Evolutionary conservation across 2,888 invertebrate genomes (phyloP), one percentile per base, ranked within the genome.

Genomic region (Ctena decussata): DNA sequence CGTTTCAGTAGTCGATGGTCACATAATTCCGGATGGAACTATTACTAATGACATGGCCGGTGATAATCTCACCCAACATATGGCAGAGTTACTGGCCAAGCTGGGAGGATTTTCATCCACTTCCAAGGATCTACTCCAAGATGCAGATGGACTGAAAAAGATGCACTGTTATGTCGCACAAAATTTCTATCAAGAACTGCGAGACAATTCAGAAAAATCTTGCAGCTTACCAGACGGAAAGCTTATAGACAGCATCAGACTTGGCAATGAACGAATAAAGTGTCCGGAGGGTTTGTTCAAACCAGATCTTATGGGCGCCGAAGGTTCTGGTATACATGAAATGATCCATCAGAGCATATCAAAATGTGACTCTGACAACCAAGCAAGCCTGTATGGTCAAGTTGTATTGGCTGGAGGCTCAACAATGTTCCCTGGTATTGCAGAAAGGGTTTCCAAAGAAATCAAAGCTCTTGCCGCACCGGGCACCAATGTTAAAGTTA

Each of bases 381-480:
- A 89, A 71, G 88, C 86, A 77, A 89, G 91, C 78, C 80, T 91
- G 78, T 91, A 91, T 46, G 87, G 89, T 60, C 95, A 95, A 91
- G 94, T 97, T 92, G 98, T 98, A 96, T 97, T 98, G 94, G 98
- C 98, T 90, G 98, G 98, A 91, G 98, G 98, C 95, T 98, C 98
- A 97, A 98, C 98, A 96, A 98, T 98, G 98, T 98, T 98, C 96
- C 98, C 98, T 89, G 98, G 98, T 97, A 98, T 99, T 96, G 98
- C 98, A 93, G 98, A 99, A 96, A 97, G 98, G 94, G 98, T 99
- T 98, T 98, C 98, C 97, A 98, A 98, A 96, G 98, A 99, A 97
- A 98, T 98, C 97, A 98, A 98, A 89, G 97, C 98, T 82, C 97
- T 98, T 91, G 97, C 97, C 70, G 97, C 97, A 72, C 95, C 96